Percentiles rank a stretch among this genome's conserved stretches.
Evolutionary conservation across 1,140 invertebrate genomes (phyloP).

Genomic region (Lepidurus arcticus): DNA sequence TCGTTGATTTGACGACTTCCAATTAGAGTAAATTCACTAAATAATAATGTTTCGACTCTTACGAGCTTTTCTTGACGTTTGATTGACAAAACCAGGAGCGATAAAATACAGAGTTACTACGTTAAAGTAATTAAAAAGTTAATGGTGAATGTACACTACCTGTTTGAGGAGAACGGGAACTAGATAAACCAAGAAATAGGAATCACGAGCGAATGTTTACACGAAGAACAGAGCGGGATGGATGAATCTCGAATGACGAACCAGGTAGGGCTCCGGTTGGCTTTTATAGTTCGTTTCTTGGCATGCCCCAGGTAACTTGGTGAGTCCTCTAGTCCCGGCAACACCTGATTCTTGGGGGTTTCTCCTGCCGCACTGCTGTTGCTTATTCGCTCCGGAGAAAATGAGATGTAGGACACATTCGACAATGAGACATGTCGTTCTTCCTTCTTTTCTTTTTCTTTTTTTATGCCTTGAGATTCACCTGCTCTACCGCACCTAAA

Average conservation of each 20-base stretch:
- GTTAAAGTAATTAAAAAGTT: neutral
- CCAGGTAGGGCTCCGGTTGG: conserved; percentile 11
- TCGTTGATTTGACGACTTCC: too few species aligned
- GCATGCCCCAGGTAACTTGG: conserved; percentile 1
- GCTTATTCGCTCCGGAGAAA: conserved; percentile 13
- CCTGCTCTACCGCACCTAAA: neutral
- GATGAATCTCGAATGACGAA: conserved; percentile 21
- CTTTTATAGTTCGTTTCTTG: conserved; percentile 16
- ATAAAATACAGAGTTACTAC: neutral
- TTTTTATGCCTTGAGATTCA: neutral
- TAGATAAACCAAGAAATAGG: neutral
- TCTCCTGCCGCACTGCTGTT: neutral
- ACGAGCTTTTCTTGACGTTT: too few species aligned
- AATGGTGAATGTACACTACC: neutral
- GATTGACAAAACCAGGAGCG: too few species aligned
- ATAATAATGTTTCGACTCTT: too few species aligned
- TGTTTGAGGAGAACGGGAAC: neutral
- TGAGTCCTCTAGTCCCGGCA: neutral
- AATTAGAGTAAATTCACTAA: too few species aligned
- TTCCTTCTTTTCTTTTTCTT: neutral
- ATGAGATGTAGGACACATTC: conserved; percentile 15
- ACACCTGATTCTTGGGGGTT: neutral
- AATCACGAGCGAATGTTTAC: conserved; percentile 9
- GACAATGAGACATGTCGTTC: neutral
- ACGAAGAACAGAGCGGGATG: neutral